A percentile compares a stretch with the other conserved stretches of the same genome.
Conservation (phyloP, 2,797 vertebrate genomes). For the Nyctalus aviator region DNA sequence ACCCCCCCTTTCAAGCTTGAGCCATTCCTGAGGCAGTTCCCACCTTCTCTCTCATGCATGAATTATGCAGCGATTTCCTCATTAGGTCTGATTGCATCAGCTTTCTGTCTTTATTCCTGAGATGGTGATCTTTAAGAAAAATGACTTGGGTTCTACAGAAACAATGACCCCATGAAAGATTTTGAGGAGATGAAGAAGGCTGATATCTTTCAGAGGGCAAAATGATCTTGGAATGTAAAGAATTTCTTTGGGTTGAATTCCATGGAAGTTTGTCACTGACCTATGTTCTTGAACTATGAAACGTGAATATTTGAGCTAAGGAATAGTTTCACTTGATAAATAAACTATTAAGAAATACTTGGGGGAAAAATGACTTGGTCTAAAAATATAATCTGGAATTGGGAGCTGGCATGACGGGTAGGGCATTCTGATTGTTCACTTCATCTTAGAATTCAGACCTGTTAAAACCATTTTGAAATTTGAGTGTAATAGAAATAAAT, state of each 20-base stretch:
- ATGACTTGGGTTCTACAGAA: not conserved
- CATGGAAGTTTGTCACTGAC: not conserved
- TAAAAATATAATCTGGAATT: conserved; percentile 51
- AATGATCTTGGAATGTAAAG: not conserved
- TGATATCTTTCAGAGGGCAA: not conserved
- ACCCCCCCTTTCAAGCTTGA: no score
- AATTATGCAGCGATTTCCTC: not conserved
- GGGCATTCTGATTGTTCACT: conserved; percentile 58
- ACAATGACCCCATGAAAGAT: not conserved
- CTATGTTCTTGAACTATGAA: not conserved
- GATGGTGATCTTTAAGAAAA: not conserved
- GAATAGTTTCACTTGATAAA: not conserved
- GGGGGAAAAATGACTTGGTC: not conserved
- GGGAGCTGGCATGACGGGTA: conserved; percentile 35
- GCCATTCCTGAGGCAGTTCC: not conserved
- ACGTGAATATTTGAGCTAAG: not conserved
- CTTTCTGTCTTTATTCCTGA: conserved; percentile 22
- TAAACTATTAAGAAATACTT: not conserved
- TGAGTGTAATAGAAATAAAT: conserved; percentile 38
- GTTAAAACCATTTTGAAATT: conserved; percentile 52
- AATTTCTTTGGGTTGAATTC: not conserved
- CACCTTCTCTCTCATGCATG: not conserved
- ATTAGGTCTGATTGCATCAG: not conserved
- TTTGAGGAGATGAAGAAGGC: not conserved
- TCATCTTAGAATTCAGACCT: conserved; percentile 43